These are phyloP conservation scores for Rhingia campestris DNA, from an alignment of 2,888 invertebrate species.

Conservation along the genomic window DNA sequence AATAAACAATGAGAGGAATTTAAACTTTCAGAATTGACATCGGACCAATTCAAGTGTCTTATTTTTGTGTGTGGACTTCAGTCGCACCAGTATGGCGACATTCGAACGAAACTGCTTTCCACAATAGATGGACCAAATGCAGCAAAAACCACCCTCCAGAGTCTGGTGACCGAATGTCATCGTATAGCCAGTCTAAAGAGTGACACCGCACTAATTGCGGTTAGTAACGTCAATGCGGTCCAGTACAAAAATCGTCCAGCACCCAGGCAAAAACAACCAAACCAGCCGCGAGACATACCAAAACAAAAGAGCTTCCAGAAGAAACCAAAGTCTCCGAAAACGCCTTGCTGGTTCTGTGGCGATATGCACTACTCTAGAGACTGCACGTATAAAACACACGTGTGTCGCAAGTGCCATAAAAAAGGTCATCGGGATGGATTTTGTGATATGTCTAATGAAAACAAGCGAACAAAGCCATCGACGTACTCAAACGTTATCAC, in stretches of 20 bases:
- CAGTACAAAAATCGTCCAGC: slow-evolving; percentile 4
- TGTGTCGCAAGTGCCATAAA: slow-evolving; percentile 28
- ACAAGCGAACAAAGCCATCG: no score
- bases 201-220: slow-evolving; percentile 10
- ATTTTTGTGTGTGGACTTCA: no score
- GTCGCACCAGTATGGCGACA: slow-evolving; percentile 18
- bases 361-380: slow-evolving; percentile 46
- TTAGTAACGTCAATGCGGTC: slow-evolving; percentile 14
- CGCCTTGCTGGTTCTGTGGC: no score
- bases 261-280: slow-evolving; percentile 2
- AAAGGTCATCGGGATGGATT: slow-evolving; percentile 5
- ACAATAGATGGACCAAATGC: slow-evolving; percentile 16
- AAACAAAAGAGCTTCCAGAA: background rate
- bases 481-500: no score
- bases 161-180: slow-evolving; percentile 8
- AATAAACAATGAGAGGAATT: no score
- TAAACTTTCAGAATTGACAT: no score
- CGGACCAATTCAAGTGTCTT: no score
- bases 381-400: slow-evolving; percentile 10
- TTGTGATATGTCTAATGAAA: slow-evolving; percentile 11
- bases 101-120: slow-evolving; percentile 26
- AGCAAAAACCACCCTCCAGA: slow-evolving; percentile 8
- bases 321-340: slow-evolving; percentile 21
- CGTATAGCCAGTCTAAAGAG: slow-evolving; percentile 12
- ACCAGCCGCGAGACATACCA: background rate